Evolutionary conservation across 2,113 vertebrate species (phyloP).

Genomic region (Calidris pygmaea): DNA sequence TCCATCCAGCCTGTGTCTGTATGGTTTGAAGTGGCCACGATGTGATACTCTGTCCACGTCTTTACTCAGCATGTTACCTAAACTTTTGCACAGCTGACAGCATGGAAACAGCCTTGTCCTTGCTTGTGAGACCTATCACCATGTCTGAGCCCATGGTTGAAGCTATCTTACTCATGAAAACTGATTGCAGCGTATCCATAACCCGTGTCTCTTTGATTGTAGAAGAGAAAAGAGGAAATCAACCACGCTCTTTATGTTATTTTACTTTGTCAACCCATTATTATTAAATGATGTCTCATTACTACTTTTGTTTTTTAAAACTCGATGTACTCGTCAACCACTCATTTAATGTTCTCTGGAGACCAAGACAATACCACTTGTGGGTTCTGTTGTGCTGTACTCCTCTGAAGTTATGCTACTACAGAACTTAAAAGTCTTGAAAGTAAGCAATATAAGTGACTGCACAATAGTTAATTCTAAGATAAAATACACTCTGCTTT

Average conservation of each 20-base stretch:
- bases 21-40: not conserved
- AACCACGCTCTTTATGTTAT: not conserved
- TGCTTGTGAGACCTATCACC: not conserved
- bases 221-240: conserved; percentile 8
- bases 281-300: conserved; percentile 35
- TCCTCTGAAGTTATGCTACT: not conserved
- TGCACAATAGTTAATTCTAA: conserved; percentile 1
- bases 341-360: not conserved
- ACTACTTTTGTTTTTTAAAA: conserved; percentile 25
- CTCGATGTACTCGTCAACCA: conserved; percentile 1
- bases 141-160: not conserved
- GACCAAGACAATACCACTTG: not conserved
- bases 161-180: not conserved
- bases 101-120: not conserved
- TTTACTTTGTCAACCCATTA: conserved; percentile 25
- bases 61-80: not conserved
- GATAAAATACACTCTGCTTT: conserved; percentile 37
- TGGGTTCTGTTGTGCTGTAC: not conserved
- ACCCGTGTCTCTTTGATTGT: not conserved
- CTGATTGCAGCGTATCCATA: not conserved
- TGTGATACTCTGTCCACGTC: not conserved
- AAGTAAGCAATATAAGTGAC: conserved; percentile 9
- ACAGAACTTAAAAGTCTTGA: not conserved
- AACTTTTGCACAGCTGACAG: not conserved
- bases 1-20: not conserved